Evolutionary conservation across 1,140 invertebrate species (phyloP).

Genomic region (Drosophila pallidifrons): DNA sequence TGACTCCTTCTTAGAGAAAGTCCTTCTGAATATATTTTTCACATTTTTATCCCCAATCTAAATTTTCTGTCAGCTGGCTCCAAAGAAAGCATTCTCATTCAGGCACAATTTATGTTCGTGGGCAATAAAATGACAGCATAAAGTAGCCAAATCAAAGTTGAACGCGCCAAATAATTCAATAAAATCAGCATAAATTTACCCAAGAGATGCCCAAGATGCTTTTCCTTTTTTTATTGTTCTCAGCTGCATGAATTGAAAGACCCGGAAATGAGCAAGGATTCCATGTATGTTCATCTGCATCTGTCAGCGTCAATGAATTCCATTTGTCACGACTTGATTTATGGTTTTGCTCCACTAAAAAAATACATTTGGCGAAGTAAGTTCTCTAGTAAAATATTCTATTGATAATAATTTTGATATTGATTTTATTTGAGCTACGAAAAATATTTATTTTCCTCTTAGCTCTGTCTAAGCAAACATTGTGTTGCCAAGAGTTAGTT

Average conservation of each 20-base stretch:
- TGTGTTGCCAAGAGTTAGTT: no score
- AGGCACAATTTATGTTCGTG: slow-evolving; percentile 12
- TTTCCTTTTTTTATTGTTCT: neutral
- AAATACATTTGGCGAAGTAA: neutral
- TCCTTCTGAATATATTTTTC: no score
- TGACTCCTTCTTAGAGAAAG: no score
- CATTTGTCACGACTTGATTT: slow-evolving; percentile 7
- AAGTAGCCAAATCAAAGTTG: slow-evolving; percentile 7
- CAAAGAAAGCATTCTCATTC: neutral
- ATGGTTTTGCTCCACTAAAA: neutral
- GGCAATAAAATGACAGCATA: neutral
- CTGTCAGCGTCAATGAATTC: neutral
- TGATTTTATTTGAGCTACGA: no score
- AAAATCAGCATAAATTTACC: slow-evolving; percentile 19
- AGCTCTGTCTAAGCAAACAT: no score
- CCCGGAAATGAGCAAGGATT: neutral
- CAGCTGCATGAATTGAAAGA: slow-evolving; percentile 5
- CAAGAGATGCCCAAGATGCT: neutral
- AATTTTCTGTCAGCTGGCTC: neutral
- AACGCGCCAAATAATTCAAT: slow-evolving; percentile 7
- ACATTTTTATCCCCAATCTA: neutral
- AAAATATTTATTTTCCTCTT: no score
- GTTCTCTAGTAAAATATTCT: no score
- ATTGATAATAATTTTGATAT: no score
- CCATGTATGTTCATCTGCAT: neutral